These are phyloP conservation scores for Stylophora pistillata DNA, from an alignment of 64 coral and sea anemone genomes.

Conservation along the genomic window DNA sequence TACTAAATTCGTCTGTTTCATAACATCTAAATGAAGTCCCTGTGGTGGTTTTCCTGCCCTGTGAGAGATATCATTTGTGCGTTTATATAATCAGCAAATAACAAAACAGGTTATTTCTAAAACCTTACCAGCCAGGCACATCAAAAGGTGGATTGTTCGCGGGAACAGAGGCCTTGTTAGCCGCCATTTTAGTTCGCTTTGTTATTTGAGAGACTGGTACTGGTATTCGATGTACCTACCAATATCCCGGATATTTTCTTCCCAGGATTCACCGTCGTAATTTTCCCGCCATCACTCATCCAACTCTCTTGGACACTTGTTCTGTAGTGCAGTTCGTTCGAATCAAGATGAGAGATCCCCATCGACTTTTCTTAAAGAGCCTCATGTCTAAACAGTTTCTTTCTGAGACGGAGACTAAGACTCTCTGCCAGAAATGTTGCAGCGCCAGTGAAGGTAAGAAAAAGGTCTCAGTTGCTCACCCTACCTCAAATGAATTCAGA, in stretches of 20 bases:
- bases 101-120: not conserved
- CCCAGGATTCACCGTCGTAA: not conserved
- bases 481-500: no score
- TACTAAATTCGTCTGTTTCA: constrained; percentile 87
- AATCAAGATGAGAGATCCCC: constrained; percentile 67
- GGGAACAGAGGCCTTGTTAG: constrained; percentile 44
- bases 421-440: constrained; percentile 57
- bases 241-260: constrained; percentile 55
- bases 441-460: constrained; percentile 67
- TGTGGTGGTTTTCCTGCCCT: constrained; percentile 96
- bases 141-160: constrained; percentile 63
- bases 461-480: not conserved
- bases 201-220: constrained; percentile 45
- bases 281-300: constrained; percentile 68
- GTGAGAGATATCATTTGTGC: not conserved
- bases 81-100: constrained; percentile 9
- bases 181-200: constrained; percentile 79
- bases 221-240: not conserved
- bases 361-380: constrained; percentile 74
- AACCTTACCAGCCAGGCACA: constrained; percentile 75
- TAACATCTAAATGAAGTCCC: constrained; percentile 95
- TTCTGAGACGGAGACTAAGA: constrained; percentile 62
- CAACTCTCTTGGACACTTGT: not conserved
- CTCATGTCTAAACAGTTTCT: constrained; percentile 93
- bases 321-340: not conserved